Conservation (phyloP, 1,140 invertebrate species). For the Orchestia grillus region DNA sequence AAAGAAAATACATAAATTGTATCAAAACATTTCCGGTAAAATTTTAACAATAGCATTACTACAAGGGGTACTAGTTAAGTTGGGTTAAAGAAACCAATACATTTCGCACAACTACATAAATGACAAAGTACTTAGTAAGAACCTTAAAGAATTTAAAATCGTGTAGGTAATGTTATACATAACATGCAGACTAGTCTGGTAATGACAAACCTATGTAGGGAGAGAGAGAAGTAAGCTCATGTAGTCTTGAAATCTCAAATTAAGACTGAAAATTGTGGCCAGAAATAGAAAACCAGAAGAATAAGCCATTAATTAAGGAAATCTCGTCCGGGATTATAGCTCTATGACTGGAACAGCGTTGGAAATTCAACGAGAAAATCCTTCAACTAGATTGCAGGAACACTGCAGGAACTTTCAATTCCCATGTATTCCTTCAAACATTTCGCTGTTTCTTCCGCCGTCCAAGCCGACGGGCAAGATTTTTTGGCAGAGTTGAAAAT, state of each 20-base stretch:
- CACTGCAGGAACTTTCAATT: constrained; percentile 44
- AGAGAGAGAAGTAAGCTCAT: background rate
- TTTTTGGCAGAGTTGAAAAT: constrained; percentile 15
- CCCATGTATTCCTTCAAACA: background rate
- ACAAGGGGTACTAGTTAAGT: background rate
- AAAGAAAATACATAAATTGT: background rate
- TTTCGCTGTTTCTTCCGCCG: background rate
- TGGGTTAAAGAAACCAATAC: no score
- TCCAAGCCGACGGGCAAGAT: constrained; percentile 20
- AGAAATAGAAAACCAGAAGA: background rate
- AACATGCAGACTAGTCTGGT: background rate
- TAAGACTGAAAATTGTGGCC: background rate
- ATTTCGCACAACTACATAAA: background rate
- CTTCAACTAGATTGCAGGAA: constrained; percentile 19
- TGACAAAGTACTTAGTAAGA: background rate
- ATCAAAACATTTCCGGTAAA: background rate
- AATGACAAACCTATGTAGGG: background rate
- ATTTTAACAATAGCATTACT: background rate
- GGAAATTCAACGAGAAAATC: background rate
- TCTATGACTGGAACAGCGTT: background rate
- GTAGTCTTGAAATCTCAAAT: background rate
- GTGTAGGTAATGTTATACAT: no score
- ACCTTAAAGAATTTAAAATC: background rate
- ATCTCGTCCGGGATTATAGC: background rate
- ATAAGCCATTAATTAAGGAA: background rate